These are phyloP conservation scores for Dendropsophus ebraccatus DNA, from an alignment of 2,113 vertebrate species.

Conservation along the genomic window DNA sequence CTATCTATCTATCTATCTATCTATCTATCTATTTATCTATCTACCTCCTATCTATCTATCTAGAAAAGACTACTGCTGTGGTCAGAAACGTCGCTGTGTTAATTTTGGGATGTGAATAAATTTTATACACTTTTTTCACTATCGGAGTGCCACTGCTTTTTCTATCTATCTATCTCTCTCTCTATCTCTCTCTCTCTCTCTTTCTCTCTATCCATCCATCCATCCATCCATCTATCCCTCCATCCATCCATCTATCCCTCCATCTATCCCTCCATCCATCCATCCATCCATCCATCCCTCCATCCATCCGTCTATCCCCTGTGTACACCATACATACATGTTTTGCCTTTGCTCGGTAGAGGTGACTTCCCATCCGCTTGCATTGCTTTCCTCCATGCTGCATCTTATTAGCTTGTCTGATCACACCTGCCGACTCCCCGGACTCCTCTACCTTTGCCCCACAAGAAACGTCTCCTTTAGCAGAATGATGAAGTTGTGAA, in stretches of 20 bases:
- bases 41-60: neutral
- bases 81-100: too few species aligned
- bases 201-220: neutral
- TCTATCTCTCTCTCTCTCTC: neutral
- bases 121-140: too few species aligned
- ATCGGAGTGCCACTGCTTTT: too few species aligned
- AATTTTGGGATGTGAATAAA: too few species aligned
- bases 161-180: neutral
- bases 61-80: too few species aligned
- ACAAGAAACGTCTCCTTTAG: conserved; percentile 38
- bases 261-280: neutral
- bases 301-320: neutral
- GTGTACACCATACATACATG: neutral
- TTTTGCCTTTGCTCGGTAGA: neutral
- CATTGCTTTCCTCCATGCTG: neutral
- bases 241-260: neutral
- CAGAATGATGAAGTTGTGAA: conserved; percentile 65
- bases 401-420: conserved; percentile 39
- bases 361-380: neutral
- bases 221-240: neutral
- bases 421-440: conserved; percentile 1
- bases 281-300: neutral
- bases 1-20: neutral
- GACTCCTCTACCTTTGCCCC: conserved; percentile 43
- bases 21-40: neutral